Evolutionary conservation across 1,140 invertebrate species (phyloP).

Genomic region (Scaptomyza montana): DNA sequence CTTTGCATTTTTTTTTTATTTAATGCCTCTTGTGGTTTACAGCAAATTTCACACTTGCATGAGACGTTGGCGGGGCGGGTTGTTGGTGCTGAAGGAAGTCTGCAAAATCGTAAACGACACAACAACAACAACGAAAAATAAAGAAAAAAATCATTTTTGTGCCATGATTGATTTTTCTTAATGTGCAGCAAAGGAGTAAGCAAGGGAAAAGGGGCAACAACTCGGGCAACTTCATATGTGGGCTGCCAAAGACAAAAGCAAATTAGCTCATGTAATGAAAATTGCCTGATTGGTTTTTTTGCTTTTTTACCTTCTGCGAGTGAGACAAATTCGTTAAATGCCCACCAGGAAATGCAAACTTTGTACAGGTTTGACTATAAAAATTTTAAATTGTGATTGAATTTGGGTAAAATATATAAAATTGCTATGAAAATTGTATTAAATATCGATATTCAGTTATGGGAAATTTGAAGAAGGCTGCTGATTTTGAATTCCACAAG

Average conservation of each 20-base stretch:
- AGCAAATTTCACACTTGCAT: constrained; percentile 78
- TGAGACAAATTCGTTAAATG: background rate
- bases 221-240: constrained; percentile 40
- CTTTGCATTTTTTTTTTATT: constrained; percentile 44
- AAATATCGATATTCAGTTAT: no score
- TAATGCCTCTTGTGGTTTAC: constrained; percentile 78
- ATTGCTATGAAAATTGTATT: no score
- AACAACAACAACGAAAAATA: constrained; percentile 9
- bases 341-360: background rate
- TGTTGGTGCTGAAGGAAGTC: constrained; percentile 22
- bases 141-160: constrained; percentile 12
- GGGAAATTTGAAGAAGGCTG: no score
- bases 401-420: no score
- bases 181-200: constrained; percentile 14
- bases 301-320: background rate
- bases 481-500: no score
- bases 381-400: no score
- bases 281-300: constrained; percentile 24
- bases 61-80: constrained; percentile 23
- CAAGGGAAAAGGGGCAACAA: background rate
- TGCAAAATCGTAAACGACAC: constrained; percentile 59
- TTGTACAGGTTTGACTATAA: no score
- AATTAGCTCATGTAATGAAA: constrained; percentile 38
- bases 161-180: constrained; percentile 49
- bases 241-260: constrained; percentile 17